Evolutionary conservation across 2,113 vertebrate genomes (phyloP).

Genomic region (Archocentrus centrarchus): DNA sequence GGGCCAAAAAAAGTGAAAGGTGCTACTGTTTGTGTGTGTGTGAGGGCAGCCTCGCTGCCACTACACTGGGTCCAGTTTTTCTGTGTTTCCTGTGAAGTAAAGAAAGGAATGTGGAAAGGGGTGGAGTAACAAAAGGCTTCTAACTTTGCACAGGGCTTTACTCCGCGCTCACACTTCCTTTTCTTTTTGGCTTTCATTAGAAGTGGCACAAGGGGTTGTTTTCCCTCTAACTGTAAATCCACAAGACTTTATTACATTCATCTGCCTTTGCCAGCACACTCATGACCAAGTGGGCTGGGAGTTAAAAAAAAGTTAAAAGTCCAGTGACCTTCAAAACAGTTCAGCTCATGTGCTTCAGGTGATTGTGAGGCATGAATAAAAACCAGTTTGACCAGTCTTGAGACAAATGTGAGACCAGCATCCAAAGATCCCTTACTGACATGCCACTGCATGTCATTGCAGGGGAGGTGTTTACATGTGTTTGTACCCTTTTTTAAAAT

Average conservation of each 20-base stretch:
- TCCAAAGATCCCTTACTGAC: neutral
- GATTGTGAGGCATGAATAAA: neutral
- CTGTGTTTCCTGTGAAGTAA: neutral
- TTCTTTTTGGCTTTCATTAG: neutral
- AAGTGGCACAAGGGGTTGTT: neutral
- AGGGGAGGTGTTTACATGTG: neutral
- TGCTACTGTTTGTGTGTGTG: neutral
- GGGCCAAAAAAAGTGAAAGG: slow-evolving; percentile 18
- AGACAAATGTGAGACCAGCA: neutral
- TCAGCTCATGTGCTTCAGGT: neutral
- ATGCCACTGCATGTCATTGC: no score
- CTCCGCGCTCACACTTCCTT: neutral
- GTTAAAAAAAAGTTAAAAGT: no score
- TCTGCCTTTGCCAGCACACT: neutral
- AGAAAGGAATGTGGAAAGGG: slow-evolving; percentile 34
- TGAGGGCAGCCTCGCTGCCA: neutral
- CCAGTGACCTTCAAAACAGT: neutral
- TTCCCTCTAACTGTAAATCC: neutral
- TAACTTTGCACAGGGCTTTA: neutral
- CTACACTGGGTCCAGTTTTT: neutral
- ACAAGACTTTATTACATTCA: neutral
- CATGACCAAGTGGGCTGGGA: neutral
- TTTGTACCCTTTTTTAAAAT: neutral
- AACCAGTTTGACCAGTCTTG: neutral
- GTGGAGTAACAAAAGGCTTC: neutral